Base-by-base conservation (phyloP, 2,797 vertebrate species). In the Discoglossus pictus region DNA sequence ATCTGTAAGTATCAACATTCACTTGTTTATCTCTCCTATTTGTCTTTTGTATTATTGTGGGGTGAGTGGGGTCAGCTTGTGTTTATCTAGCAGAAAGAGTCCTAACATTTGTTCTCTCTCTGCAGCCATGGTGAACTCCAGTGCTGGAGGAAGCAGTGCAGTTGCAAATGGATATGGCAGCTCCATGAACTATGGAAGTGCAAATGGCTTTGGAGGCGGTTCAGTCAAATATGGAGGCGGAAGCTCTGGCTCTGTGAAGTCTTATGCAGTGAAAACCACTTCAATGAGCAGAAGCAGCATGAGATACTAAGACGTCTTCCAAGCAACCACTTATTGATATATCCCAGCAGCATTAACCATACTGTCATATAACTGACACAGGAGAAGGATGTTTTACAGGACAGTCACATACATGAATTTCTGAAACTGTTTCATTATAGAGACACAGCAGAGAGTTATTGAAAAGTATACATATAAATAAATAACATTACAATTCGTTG, bases 1-100 rank as follows among this genome's bases (percentile, higher is more conserved):
- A 74, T 90, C 76, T 83, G 89, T 90, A 76, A 89, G 89, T 90
- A 65, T 43, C 17, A n/a, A 27, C 13, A 46, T 15, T 3, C 18
- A 12, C 15, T 27, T 54, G 67, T 36, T n/a, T n/a, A n/a, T n/a
- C n/a, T n/a, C n/a, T n/a, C n/a, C n/a, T n/a, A n/a, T n/a, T n/a
- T n/a, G n/a, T n/a, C n/a, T n/a, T n/a, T n/a, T n/a, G n/a, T n/a
- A n/a, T n/a, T n/a, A n/a, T n/a, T n/a, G n/a, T n/a, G n/a, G n/a
- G n/a, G n/a, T n/a, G n/a, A n/a, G n/a, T n/a, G n/a, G n/a, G n/a
- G n/a, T 17, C n/a, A 13, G 47, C 16, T 20, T 6, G n/a, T 4
- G 0, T n/a, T 13, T 40, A 48, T 2, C 4, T 3, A 1, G 13
- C 23, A 2, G 2, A 12, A 3, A 36, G 35, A 31, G 46, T 2